Percentiles rank a stretch among this genome's conserved stretches.
Conservation (phyloP, 2,888 invertebrate species). For the Macaria liturata region DNA sequence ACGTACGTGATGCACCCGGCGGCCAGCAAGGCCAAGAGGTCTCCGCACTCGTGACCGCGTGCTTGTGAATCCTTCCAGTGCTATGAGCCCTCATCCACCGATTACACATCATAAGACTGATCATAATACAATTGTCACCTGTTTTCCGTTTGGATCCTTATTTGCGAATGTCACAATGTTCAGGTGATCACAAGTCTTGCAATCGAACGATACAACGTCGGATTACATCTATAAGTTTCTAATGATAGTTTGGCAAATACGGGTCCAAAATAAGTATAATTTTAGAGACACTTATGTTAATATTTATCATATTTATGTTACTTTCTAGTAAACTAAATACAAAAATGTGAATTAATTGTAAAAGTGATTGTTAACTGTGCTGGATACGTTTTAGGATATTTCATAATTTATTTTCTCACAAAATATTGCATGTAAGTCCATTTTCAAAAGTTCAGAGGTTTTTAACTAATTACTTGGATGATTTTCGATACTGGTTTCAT, state of each 20-base stretch:
- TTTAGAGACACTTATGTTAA: conserved; percentile 21
- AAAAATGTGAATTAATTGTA: conserved; percentile 1
- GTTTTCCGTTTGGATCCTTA: conserved; percentile 30
- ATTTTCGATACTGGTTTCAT: conserved; percentile 14
- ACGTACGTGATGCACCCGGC: conserved; percentile 86
- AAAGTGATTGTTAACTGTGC: conserved; percentile 8
- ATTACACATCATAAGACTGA: conserved; percentile 69
- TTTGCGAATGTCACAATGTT: conserved; percentile 22
- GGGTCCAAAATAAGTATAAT: conserved; percentile 28
- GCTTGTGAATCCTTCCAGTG: conserved; percentile 80
- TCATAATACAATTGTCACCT: conserved; percentile 32
- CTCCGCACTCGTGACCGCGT: conserved; percentile 40
- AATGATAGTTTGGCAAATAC: conserved; percentile 27
- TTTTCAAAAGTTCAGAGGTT: background rate
- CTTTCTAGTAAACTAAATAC: conserved; percentile 10
- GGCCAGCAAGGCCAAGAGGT: conserved; percentile 69
- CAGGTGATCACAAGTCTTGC: conserved; percentile 16
- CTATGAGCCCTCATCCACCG: conserved; percentile 71
- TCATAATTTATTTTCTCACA: conserved; percentile 15
- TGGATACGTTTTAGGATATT: conserved; percentile 17
- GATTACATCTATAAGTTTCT: conserved; percentile 20
- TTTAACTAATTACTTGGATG: too few relatives aligned
- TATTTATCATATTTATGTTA: conserved; percentile 25
- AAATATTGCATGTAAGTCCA: conserved; percentile 4
- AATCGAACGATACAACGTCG: conserved; percentile 8